Base-by-base conservation (phyloP, 1,140 invertebrate genomes). In the Plodia interpunctella region DNA sequence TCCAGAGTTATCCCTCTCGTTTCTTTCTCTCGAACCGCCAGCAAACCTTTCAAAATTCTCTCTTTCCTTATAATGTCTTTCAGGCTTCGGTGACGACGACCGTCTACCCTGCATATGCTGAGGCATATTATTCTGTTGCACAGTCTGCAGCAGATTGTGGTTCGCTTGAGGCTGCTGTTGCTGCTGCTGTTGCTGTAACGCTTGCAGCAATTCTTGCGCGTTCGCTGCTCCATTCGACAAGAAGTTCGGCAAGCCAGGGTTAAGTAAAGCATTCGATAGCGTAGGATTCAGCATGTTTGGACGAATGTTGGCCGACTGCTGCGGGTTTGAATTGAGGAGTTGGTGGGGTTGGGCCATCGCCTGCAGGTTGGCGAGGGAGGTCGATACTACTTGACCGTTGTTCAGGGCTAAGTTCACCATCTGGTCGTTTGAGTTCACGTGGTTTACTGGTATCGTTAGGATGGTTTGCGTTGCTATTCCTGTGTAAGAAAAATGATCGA, bases 401-500 rank as follows among this genome's bases (percentile, higher is more conserved):
- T 94, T 96, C 74, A 94, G 90, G 57, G 92, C 94, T 79, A 94
- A 88, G 82, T 94, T 97, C 38, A 96, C 94, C 91, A 96, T 95
- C 85, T 96, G 95, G 75, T 95, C 94, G 76, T 94, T 94, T 55
- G 92, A 92, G 81, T 94, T 95, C 56, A 95, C 94, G 83, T 95
- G 94, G 78, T 94, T 96, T 17, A 97, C 94, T 13, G 97, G 97
- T 79, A 98, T 98, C 49, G 97, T 98, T 55, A 98, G 91, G 58
- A 98, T 97, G 68, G 97, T 98, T 87, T 98, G 97, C 13, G 96
- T 96, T 17, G 96, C 96, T 74, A 98, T 95, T 63, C 96, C 96
- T 97, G 86, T 49, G 85, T 25, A 57, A 52, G 60, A 60, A 66
- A 71, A 58, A 21, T 54, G 25, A 25, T 15, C 5, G 8, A 20